Base-by-base conservation (phyloP, 2,888 invertebrate genomes). In the Acanthopleura granulata region DNA sequence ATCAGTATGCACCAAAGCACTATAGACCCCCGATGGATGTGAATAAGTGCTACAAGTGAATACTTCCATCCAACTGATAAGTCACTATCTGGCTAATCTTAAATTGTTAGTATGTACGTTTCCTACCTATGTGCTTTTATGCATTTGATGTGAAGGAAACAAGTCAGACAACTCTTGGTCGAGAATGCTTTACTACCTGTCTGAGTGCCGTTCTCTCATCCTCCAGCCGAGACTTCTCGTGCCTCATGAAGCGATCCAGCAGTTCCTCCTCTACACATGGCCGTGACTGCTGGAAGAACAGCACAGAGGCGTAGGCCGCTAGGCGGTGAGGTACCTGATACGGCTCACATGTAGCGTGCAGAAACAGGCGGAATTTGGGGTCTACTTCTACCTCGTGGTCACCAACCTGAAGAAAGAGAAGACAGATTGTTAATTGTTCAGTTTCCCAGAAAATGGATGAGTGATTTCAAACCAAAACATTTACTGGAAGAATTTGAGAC, bases 311-410 rank as follows among this genome's bases (percentile, higher is more conserved):
- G 76, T 88, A 87, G 12, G 89, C 89, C 12, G 88, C 86, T 72
- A 90, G 83, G 51, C 84, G 82, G 25, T 84, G 84, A 16, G 90
- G 89, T 27, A 90, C 84, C 73, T 78, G 78, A 80, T 89, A 86
- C 3, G 89, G 87, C 79, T 87, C 88, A 18, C 82, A 81, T 4
- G 88, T 87, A 0, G 90, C 89, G 84, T 90, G 90, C 15, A 90
- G 83, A 81, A 83, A 90, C 77, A 90, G 79, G 27, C 90, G 85
- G 82, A 90, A 90, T 49, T 81, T 79, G 0, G 90, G 90, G 75
- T 89, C 88, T 82, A 90, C 90, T 79, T 90, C 90, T n/a, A 90
- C 89, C 76, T 90, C 90, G 79, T 90, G 89, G 75, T 89, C 89
- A 49, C 89, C 89, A 72, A 89, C 87, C 88, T 89, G 73, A n/a